Evolutionary conservation across 1,140 invertebrate species (phyloP), one percentile per base, ranked within the genome.

Genomic region (Acyrthosiphon pisum): DNA sequence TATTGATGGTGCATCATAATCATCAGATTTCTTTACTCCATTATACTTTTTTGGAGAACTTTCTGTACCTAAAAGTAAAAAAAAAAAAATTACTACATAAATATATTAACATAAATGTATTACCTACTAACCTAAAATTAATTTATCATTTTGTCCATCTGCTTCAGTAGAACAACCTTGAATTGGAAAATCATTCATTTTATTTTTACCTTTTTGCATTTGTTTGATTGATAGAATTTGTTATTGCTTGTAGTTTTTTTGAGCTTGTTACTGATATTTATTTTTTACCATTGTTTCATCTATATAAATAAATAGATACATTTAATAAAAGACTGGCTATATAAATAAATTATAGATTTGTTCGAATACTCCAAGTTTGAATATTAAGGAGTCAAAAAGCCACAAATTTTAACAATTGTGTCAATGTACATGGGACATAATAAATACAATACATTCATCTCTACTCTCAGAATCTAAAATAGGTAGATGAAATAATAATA

Each of bases 211-310:
- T 53, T 23, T 41, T 93, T 37, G 48, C 6, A 41, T 6, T 84
- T 86, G 94, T 95, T 56, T 94, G 96, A 96, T 94, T 96, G 96
- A 41, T 97, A 95, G 94, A 96, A 96, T 94, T 97, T 48, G 97
- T 96, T 94, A 96, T 96, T 94, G 97, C 96, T 41, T 96, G 95
- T 18, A 97, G 95, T 94, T 97, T 97, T 94, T 96, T 97, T 56
- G 96, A 96, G 81, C 95, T 93, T 46, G 92, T 60, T 23, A 81
- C 88, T 18, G 90, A 91, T 46, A 94, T 81, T 86, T 94, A 92
- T 56, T 87, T 86, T 81, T 94, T 90, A 90, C 94, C 94, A 37
- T 90, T 90, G 86, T 94, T 94, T 92, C 94, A 94, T 93, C 94
- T 96, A 68, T 95, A 93, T 91, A 94, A 90, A 93, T 90, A 53